Base-by-base conservation (phyloP, 92 coral and sea anemone species). In the Zoanthus gigantus region DNA sequence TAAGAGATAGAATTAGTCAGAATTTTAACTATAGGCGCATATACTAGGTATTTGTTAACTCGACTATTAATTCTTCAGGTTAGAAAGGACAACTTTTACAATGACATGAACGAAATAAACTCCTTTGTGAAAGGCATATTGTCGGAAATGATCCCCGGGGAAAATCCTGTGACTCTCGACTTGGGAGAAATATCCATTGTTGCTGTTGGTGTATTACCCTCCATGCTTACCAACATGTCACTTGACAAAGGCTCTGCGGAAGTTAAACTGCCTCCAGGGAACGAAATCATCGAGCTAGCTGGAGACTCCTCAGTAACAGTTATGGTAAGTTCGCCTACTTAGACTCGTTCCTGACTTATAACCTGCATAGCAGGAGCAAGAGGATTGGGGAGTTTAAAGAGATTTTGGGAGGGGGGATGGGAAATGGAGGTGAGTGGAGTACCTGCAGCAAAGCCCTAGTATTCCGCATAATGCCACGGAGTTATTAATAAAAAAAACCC, bases 211-310 rank as follows among this genome's bases (percentile, higher is more conserved):
- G 61, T 76, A 15, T 10, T 32, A 53, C 54, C 63, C 3, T 29
- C 45, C 37, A 48, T 28, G 31, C 58, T 76, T 53, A 16, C 29
- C 23, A 30, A 76, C 18, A 23, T 76, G 65, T n/a, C 48, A 53
- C 17, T 76, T 14, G 16, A 29, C 3, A 18, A 29, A 45, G 80
- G 80, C 14, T 17, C 48, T 31, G 80, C 61, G 14, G 80, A 61
- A 29, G 50, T 76, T 46, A 57, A 11, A 0, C 47, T 76, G 58
- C 80, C 80, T 47, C 61, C 65, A 48, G 80, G 80, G 28, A 50
- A 23, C 63, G 80, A 76, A 76, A 76, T 76, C 61, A 6, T 14
- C 42, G 48, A 76, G n/a, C 60, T 76, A 46, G 80, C 80, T 12
- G 80, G 80, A 8, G 30, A 23, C 18, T 76, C 80, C 0, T 34